Evolutionary conservation across 2,113 vertebrate species (phyloP).

Genomic region (Periophthalmus modestus): DNA sequence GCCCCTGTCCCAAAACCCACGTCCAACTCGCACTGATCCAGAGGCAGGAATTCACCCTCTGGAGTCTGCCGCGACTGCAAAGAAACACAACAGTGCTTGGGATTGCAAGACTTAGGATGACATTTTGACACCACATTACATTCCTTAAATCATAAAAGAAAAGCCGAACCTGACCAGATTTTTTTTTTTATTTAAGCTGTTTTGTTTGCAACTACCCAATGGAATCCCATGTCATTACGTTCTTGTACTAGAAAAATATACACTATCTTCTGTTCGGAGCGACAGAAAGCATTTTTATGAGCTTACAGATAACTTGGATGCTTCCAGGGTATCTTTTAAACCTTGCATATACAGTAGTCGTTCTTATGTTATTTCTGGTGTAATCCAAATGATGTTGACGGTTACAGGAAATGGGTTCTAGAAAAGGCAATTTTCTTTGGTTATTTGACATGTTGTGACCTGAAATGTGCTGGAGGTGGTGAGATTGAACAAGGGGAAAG

Average conservation of each 20-base stretch:
- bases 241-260: background rate
- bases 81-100: constrained; percentile 29
- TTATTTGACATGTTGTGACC: constrained; percentile 18
- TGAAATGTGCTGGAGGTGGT: constrained; percentile 7
- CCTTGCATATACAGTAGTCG: background rate
- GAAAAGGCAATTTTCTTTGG: constrained; percentile 22
- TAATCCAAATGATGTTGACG: constrained; percentile 14
- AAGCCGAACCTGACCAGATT: background rate
- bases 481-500: background rate
- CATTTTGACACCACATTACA: background rate
- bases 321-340: background rate
- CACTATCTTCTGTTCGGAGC: background rate
- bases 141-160: background rate
- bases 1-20: constrained; percentile 90
- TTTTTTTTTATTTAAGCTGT: no score
- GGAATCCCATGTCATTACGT: constrained; percentile 6
- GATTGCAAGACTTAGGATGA: background rate
- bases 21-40: constrained; percentile 89
- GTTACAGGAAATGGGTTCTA: constrained; percentile 22
- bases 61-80: constrained; percentile 88
- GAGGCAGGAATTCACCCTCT: constrained; percentile 88
- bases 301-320: constrained; percentile 3
- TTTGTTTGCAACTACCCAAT: background rate
- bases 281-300: constrained; percentile 5
- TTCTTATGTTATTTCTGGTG: constrained; percentile 6